Evolutionary conservation across 2,797 vertebrate species (phyloP).

Genomic region (Syngnathus acus): DNA sequence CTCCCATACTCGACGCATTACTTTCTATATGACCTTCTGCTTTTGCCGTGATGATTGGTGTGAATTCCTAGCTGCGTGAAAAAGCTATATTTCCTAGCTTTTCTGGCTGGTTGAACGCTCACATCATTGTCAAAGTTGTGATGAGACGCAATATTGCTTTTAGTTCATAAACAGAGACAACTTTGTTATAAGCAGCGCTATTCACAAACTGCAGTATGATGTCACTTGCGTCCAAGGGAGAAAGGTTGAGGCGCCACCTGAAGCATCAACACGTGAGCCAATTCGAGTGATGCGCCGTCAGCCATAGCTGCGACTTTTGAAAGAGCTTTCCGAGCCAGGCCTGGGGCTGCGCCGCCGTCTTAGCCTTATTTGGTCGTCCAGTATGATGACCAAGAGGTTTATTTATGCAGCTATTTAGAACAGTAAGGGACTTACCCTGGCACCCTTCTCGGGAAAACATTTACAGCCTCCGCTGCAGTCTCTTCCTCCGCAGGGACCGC

Average conservation of each 20-base stretch:
- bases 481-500: slow-evolving; percentile 86
- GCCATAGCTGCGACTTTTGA: not conserved
- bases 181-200: not conserved
- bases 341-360: slow-evolving; percentile 5
- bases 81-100: not conserved
- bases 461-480: slow-evolving; percentile 92
- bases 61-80: slow-evolving; percentile 19
- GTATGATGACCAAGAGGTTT: slow-evolving; percentile 6
- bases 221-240: not conserved
- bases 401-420: slow-evolving; percentile 17
- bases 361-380: slow-evolving; percentile 22
- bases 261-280: not conserved
- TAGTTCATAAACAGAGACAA: slow-evolving; percentile 1
- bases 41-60: slow-evolving; percentile 24
- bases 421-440: slow-evolving; percentile 75
- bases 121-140: not conserved
- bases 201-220: not conserved
- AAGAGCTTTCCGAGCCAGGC: not conserved
- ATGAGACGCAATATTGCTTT: not conserved
- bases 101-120: slow-evolving; percentile 10
- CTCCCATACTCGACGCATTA: slow-evolving; percentile 24
- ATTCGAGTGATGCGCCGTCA: not conserved
- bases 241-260: not conserved
- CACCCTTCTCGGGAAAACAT: slow-evolving; percentile 95
- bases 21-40: slow-evolving; percentile 15